Percentiles rank a stretch among this genome's conserved stretches.
Evolutionary conservation across 2,113 vertebrate genomes (phyloP).

Genomic region (Tympanuchus pallidicinctus): DNA sequence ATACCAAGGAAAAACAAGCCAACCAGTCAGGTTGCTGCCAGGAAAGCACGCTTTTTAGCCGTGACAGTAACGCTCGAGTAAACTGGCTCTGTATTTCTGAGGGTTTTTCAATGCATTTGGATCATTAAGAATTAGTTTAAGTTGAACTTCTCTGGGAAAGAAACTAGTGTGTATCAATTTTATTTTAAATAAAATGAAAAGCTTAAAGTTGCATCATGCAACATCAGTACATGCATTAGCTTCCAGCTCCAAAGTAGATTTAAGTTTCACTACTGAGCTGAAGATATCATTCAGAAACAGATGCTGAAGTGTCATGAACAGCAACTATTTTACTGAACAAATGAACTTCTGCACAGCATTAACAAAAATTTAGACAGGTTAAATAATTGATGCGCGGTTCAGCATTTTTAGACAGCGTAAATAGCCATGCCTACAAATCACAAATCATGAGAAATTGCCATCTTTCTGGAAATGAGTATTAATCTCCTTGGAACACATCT

Average conservation of each 20-base stretch:
- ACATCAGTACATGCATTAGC: constrained; percentile 23
- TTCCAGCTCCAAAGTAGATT: constrained; percentile 63
- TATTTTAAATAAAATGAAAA: constrained; percentile 58
- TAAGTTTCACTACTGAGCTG: constrained; percentile 61
- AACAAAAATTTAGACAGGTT: background rate
- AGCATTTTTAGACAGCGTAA: constrained; percentile 18
- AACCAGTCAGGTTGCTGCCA: background rate
- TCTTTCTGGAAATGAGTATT: constrained; percentile 3
- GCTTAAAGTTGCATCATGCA: constrained; percentile 57
- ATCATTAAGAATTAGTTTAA: constrained; percentile 74
- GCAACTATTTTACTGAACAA: constrained; percentile 40
- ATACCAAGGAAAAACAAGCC: background rate
- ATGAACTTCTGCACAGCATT: constrained; percentile 8
- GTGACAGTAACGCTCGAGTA: background rate
- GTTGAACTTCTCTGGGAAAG: constrained; percentile 37
- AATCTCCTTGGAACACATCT: background rate
- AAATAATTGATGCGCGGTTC: constrained; percentile 19
- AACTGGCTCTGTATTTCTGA: constrained; percentile 29
- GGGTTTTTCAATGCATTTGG: constrained; percentile 52
- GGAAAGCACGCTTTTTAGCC: background rate
- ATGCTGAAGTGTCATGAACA: constrained; percentile 65
- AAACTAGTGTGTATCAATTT: constrained; percentile 66
- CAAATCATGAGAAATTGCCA: constrained; percentile 21
- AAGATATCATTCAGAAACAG: constrained; percentile 63
- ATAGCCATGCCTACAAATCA: constrained; percentile 1